A percentile compares a stretch with the other conserved stretches of the same genome.
Conservation (phyloP, 2,113 vertebrate genomes). For the Piprites chloris region DNA sequence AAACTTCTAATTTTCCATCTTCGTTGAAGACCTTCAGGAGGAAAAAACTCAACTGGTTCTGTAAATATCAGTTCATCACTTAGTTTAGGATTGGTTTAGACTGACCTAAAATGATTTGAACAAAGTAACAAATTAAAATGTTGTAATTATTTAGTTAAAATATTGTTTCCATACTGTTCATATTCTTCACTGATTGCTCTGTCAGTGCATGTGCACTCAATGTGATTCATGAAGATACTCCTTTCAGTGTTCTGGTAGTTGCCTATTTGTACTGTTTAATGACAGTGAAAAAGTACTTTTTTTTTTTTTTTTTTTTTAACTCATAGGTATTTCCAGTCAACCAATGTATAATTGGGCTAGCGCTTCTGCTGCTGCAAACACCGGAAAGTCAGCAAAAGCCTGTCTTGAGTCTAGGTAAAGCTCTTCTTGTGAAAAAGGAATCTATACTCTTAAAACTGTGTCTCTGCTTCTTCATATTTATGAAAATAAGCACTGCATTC, state of each 20-base stretch:
- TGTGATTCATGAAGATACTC: not conserved
- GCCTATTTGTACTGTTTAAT: not conserved
- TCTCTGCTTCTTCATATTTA: not conserved
- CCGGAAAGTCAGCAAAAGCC: slow-evolving; percentile 84
- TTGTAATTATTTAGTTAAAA: not conserved
- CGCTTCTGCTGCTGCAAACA: slow-evolving; percentile 81
- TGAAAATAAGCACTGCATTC: not conserved
- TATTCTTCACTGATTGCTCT: not conserved
- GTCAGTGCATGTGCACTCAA: not conserved
- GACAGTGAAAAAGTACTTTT: not conserved
- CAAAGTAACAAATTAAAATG: not conserved
- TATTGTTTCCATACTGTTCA: not conserved
- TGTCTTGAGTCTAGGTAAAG: slow-evolving; percentile 87
- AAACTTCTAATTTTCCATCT: not conserved
- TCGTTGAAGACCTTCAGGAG: not conserved
- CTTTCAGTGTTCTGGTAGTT: not conserved
- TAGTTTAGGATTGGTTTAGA: not conserved
- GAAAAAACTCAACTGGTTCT: not conserved
- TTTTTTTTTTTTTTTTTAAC: not conserved
- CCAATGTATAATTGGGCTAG: slow-evolving; percentile 79
- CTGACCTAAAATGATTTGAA: not conserved
- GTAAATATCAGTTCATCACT: not conserved
- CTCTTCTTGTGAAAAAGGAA: not conserved
- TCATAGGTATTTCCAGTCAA: slow-evolving; percentile 81
- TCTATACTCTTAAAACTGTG: not conserved